Evolutionary conservation across 2,113 vertebrate genomes (phyloP).

Genomic region (Epinephelus moara): DNA sequence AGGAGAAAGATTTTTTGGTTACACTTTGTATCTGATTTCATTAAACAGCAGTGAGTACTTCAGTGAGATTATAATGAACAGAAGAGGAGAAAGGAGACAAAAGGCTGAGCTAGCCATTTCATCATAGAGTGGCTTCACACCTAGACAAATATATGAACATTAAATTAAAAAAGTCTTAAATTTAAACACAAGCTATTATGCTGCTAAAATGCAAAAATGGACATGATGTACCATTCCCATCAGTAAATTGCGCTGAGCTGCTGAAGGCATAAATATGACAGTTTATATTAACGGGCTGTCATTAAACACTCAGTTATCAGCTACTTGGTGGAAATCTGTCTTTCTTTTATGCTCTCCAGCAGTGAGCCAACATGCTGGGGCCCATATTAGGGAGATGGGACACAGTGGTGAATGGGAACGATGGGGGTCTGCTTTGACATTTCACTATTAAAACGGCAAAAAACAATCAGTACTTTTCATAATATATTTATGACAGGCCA

Average conservation of each 20-base stretch:
- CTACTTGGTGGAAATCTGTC: neutral
- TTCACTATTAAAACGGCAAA: slow-evolving; percentile 10
- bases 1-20: slow-evolving; percentile 36
- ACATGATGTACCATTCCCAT: neutral
- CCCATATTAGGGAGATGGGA: slow-evolving; percentile 6
- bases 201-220: neutral
- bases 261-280: slow-evolving; percentile 7
- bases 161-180: neutral
- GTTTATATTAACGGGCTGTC: slow-evolving; percentile 2
- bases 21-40: slow-evolving; percentile 38
- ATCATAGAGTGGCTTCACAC: slow-evolving; percentile 9
- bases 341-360: neutral
- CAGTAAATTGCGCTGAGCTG: neutral
- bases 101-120: neutral
- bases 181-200: neutral
- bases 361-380: slow-evolving; percentile 3
- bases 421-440: slow-evolving; percentile 12
- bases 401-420: neutral
- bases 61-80: neutral
- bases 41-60: slow-evolving; percentile 1
- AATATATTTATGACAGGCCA: slow-evolving; percentile 13
- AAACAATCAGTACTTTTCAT: neutral
- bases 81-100: neutral
- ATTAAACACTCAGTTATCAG: slow-evolving; percentile 24
- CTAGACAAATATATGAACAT: neutral